Evolutionary conservation across 2,113 vertebrate genomes (phyloP), one percentile per base, ranked within the genome.

Genomic region (Platysteira castanea): DNA sequence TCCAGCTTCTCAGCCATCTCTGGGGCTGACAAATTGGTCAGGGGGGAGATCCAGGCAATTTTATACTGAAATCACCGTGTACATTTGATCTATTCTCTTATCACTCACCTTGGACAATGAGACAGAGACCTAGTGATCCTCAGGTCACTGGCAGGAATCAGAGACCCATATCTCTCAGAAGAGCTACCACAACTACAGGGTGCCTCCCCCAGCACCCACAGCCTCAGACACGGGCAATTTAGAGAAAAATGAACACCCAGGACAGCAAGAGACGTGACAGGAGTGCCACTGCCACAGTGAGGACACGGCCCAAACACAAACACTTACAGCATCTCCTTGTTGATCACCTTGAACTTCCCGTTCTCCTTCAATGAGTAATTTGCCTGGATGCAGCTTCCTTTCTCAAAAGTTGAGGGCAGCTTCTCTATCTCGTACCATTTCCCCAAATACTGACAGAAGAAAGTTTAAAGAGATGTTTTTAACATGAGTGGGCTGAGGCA

Each of bases 351-450:
- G 63, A 99, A 95, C 21, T 98, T 98, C 83, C 98, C 98, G 0
- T 98, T 98, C 71, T 98, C 98, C 88, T 96, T 97, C 91, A 96
- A 56, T 0, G 97, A 97, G 91, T 99, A 99, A 87, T 98, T 98
- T 89, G 98, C 98, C 59, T 98, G 98, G 96, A 96, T 60, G 76
- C 98, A 99, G 49, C 97, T 96, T 85, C 98, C 98, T 68, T 97
- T 98, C 97, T 99, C 98, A 31, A 98, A 99, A 46, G 42, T 75
- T 19, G 90, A 95, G 2, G 98, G 98, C 87, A 99, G 96, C 89
- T 95, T 99, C 97, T 98, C 97, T 88, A 99, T 98, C 86, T 99
- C 98, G 0, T 98, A 98, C 99, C 99, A 99, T 42, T 95, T 98
- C 82, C 98, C 99, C 44, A 99, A 86, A 89, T 98, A 99, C 98